Conservation (phyloP, 2,888 invertebrate species). For the Melieria omissa region DNA sequence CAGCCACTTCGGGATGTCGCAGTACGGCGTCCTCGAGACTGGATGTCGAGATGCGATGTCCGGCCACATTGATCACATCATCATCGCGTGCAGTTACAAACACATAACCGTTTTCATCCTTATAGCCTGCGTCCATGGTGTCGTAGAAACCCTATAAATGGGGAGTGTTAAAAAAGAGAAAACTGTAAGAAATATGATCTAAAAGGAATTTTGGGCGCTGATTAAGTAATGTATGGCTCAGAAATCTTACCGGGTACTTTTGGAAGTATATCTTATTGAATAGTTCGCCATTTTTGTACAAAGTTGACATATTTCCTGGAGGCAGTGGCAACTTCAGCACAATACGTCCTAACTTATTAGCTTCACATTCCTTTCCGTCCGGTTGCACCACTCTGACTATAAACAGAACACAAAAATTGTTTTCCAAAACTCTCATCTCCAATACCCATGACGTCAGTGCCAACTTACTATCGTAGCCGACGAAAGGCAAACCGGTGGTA, state of each 20-base stretch:
- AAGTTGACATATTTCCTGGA: conserved; percentile 86
- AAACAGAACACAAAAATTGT: conserved; percentile 44
- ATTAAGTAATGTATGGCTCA: neutral
- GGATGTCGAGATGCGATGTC: conserved; percentile 89
- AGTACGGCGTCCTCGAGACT: conserved; percentile 91
- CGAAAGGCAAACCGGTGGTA: conserved; percentile 86
- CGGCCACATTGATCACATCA: conserved; percentile 94
- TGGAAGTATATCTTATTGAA: conserved; percentile 86
- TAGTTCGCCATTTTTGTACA: conserved; percentile 83
- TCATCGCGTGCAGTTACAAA: conserved; percentile 92
- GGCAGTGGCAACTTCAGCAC: conserved; percentile 87
- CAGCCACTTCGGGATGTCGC: conserved; percentile 85
- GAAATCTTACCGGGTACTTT: conserved; percentile 77
- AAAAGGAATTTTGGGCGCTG: neutral
- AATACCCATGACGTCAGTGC: neutral
- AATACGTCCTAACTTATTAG: conserved; percentile 84
- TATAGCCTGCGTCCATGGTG: conserved; percentile 94
- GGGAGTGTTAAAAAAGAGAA: neutral
- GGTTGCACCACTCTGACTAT: conserved; percentile 75
- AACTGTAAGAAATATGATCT: neutral
- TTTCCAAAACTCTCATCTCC: neutral
- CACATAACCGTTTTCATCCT: conserved; percentile 84
- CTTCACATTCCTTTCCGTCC: conserved; percentile 76
- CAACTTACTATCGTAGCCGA: conserved; percentile 84
- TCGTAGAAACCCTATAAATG: conserved; percentile 72